phyloP scores from a whole-genome alignment of 2,113 vertebrate species.

The Peromyscus polionotus region DNA sequence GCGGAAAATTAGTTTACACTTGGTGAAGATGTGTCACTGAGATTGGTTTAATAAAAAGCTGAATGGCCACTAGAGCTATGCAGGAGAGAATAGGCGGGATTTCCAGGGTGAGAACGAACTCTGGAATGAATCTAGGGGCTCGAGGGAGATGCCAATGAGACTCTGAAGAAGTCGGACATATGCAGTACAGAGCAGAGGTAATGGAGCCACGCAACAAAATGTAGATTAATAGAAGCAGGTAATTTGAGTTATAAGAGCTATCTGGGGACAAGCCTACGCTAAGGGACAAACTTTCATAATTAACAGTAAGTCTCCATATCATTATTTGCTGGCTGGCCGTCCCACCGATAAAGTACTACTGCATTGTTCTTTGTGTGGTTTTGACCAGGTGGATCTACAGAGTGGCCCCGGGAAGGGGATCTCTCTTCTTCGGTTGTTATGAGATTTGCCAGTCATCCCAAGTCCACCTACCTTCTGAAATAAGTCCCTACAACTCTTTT shows the following conservation, averaged over 20 bases:
- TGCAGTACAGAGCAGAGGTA: neutral
- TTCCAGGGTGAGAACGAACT: neutral
- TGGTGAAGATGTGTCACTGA: neutral
- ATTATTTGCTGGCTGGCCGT: too few species aligned
- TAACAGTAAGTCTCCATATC: too few species aligned
- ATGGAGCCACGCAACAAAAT: neutral
- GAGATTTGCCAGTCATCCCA: neutral
- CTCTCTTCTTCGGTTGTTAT: neutral
- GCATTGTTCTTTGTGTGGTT: neutral
- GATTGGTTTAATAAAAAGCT: neutral
- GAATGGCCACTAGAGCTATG: too few species aligned
- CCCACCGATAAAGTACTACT: neutral
- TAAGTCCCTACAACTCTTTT: neutral
- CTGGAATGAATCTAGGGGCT: neutral
- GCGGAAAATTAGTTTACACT: neutral
- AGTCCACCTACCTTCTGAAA: neutral
- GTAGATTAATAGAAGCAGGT: neutral
- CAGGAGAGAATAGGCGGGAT: neutral
- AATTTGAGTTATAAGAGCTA: too few species aligned
- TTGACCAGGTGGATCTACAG: neutral
- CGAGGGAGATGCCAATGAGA: neutral
- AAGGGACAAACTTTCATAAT: too few species aligned
- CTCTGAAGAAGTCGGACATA: neutral
- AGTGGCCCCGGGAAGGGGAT: neutral
- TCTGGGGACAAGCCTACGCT: too few species aligned